A percentile compares a stretch with the other conserved stretches of the same genome.
Conservation (phyloP, 2,888 invertebrate genomes). For the Phalangium opilio region DNA sequence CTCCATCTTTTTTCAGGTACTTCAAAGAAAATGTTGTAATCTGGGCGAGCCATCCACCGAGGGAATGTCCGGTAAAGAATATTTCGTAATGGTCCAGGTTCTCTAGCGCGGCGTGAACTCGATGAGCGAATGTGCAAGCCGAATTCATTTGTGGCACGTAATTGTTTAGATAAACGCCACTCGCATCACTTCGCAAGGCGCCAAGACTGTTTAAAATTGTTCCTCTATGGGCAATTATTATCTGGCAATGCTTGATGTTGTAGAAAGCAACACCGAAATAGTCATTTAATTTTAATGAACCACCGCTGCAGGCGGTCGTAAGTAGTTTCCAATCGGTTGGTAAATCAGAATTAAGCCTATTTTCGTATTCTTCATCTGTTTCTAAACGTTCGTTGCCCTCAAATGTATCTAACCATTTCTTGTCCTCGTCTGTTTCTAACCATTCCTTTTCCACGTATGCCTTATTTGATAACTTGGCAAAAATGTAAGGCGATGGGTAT, state of each 20-base stretch:
- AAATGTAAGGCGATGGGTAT: not conserved
- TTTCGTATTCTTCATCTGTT: not conserved
- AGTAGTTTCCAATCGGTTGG: not conserved
- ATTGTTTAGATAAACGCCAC: not conserved
- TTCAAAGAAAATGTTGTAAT: constrained; percentile 1
- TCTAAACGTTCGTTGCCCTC: too few species aligned
- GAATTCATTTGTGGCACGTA: constrained; percentile 2
- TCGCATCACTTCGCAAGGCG: not conserved
- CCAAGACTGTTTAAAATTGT: not conserved
- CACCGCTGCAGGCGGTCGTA: not conserved
- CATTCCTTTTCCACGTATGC: not conserved
- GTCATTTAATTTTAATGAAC: not conserved
- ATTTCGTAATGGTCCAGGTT: not conserved
- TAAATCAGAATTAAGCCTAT: not conserved
- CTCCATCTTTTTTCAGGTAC: not conserved
- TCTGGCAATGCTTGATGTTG: not conserved
- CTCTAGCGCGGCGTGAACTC: not conserved
- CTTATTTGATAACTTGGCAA: not conserved
- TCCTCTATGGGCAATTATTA: constrained; percentile 1
- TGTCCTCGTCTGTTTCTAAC: not conserved
- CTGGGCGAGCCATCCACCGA: constrained; percentile 1
- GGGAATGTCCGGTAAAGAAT: constrained; percentile 3
- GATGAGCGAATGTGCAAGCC: constrained; percentile 1
- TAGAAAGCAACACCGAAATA: not conserved
- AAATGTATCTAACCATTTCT: too few species aligned